Evolutionary conservation across 2,888 invertebrate genomes (phyloP).

Genomic region (Galerucella pusilla): DNA sequence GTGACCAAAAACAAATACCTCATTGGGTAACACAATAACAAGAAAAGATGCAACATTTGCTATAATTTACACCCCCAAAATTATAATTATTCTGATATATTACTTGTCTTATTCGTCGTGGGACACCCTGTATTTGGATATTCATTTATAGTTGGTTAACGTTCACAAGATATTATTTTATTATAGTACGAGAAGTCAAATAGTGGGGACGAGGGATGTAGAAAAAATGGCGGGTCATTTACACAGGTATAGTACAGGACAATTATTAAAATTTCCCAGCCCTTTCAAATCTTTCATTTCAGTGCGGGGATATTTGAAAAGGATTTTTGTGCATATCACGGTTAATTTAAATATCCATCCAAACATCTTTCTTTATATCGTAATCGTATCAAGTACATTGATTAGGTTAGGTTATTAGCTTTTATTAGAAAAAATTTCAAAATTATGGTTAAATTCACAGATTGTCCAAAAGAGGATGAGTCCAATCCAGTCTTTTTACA

Average conservation of each 20-base stretch:
- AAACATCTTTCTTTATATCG: conserved; percentile 14
- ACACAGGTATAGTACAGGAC: conserved; percentile 42
- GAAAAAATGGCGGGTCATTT: conserved; percentile 49
- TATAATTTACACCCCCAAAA: too few relatives aligned
- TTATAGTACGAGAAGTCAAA: conserved; percentile 29
- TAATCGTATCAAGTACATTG: not conserved
- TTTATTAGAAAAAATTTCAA: not conserved
- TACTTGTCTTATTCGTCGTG: too few relatives aligned
- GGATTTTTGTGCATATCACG: conserved; percentile 28
- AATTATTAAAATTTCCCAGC: conserved; percentile 32
- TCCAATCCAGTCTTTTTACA: too few relatives aligned
- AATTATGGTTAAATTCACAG: too few relatives aligned
- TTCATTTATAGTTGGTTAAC: too few relatives aligned
- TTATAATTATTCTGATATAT: too few relatives aligned
- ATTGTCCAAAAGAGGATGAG: too few relatives aligned
- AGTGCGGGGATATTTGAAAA: conserved; percentile 22
- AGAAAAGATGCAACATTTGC: too few relatives aligned
- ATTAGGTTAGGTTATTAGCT: not conserved
- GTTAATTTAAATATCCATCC: conserved; percentile 14
- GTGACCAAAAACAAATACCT: too few relatives aligned
- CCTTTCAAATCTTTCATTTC: not conserved
- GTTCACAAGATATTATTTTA: not conserved
- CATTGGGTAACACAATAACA: too few relatives aligned
- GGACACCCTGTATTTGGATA: too few relatives aligned
- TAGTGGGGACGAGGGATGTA: conserved; percentile 42